A percentile compares a stretch with the other conserved stretches of the same genome.
phyloP scores from a whole-genome alignment of 2,797 vertebrate species.

The Emys orbicularis region DNA sequence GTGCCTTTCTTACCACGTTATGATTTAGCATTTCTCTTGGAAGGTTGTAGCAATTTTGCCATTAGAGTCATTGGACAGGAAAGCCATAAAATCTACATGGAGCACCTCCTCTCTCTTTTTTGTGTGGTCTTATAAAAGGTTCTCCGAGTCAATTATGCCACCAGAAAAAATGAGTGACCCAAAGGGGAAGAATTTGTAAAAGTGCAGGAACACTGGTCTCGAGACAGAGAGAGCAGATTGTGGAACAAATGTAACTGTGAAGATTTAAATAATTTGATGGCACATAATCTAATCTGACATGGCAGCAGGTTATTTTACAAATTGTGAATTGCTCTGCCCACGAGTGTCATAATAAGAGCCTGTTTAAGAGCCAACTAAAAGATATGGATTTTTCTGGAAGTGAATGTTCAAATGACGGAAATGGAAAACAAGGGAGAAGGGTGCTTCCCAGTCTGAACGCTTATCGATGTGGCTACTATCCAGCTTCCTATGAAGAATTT shows the following conservation, averaged over 20 bases:
- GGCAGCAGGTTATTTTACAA: constrained; percentile 75
- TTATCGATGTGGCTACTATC: not conserved
- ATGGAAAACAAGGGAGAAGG: not conserved
- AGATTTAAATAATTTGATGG: constrained; percentile 71
- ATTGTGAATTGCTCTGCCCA: constrained; percentile 62
- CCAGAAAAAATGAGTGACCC: not conserved
- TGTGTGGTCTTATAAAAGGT: constrained; percentile 34
- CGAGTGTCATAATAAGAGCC: constrained; percentile 47
- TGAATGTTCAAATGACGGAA: constrained; percentile 7
- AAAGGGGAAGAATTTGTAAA: not conserved
- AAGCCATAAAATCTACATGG: constrained; percentile 6
- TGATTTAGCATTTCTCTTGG: constrained; percentile 65
- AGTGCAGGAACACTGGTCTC: not conserved
- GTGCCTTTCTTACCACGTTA: constrained; percentile 61
- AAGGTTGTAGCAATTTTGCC: constrained; percentile 68
- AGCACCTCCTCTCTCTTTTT: not conserved
- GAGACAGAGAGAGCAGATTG: not conserved
- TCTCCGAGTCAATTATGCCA: not conserved
- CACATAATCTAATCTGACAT: constrained; percentile 71
- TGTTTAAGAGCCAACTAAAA: constrained; percentile 30
- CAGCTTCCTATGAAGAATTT: not conserved
- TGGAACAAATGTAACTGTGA: constrained; percentile 12
- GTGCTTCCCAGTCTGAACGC: not conserved
- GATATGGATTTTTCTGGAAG: constrained; percentile 33
- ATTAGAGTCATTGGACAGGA: constrained; percentile 71